These are phyloP conservation scores for Acronicta leporina DNA, from an alignment of 2,888 invertebrate genomes.

Conservation along the genomic window DNA sequence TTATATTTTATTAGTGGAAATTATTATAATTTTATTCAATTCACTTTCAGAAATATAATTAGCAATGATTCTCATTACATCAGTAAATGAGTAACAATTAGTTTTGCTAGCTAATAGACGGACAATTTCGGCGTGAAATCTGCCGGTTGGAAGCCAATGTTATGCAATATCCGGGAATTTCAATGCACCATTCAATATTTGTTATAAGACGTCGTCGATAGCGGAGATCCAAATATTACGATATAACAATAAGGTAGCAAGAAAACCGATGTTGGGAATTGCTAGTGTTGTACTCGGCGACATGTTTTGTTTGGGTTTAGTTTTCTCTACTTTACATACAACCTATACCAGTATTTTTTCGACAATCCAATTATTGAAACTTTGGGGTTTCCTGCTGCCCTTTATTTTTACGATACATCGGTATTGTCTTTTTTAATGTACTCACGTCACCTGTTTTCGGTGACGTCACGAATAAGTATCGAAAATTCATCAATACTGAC, in stretches of 20 bases:
- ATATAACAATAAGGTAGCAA: neutral
- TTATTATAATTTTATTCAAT: no score
- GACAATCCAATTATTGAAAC: no score
- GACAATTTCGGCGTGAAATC: constrained; percentile 49
- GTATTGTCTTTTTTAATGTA: no score
- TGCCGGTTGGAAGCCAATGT: constrained; percentile 28
- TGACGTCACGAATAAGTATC: no score
- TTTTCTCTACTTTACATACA: no score
- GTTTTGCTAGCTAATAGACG: constrained; percentile 7
- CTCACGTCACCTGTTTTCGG: no score
- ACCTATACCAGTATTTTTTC: no score
- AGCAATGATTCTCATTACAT: constrained; percentile 9
- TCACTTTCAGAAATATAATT: neutral
- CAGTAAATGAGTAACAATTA: constrained; percentile 17
- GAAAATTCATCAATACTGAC: no score
- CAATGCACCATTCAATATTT: constrained; percentile 39
- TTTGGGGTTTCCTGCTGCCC: no score
- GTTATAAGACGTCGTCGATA: constrained; percentile 25
- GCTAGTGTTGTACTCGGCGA: no score
- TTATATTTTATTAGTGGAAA: neutral
- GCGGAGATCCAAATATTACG: constrained; percentile 7
- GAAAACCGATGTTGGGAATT: neutral
- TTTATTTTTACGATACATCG: no score
- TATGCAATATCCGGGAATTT: constrained; percentile 49
- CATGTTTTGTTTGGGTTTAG: no score